phyloP scores from a whole-genome alignment of 37 sponge, comb jelly and placozoan species.

The Halichondria panicea region DNA sequence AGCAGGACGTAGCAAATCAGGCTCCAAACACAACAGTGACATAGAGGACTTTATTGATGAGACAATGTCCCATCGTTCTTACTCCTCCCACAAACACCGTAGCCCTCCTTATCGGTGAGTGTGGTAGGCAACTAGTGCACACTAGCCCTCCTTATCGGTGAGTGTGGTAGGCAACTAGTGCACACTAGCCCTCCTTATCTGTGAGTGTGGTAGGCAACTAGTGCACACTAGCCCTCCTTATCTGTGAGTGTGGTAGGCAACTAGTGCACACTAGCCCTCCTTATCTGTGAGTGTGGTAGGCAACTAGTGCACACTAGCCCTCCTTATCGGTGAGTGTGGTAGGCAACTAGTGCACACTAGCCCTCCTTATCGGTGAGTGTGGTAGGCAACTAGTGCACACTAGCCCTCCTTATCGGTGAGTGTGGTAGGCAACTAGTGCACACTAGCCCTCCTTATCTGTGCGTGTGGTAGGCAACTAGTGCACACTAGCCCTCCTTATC shows the following conservation, averaged over 20 bases:
- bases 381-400: no score
- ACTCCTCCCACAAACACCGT: not conserved
- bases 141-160: no score
- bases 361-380: slow-evolving; percentile 7
- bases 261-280: no score
- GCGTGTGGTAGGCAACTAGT: not conserved
- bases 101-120: not conserved
- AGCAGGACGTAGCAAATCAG: not conserved
- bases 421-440: not conserved
- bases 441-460: not conserved
- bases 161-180: not conserved
- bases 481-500: not conserved
- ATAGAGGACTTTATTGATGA: slow-evolving; percentile 22
- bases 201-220: not conserved
- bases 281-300: not conserved
- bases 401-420: no score
- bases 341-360: not conserved
- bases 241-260: slow-evolving; percentile 3
- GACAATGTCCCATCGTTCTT: slow-evolving; percentile 22
- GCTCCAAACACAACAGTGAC: slow-evolving; percentile 17
- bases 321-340: not conserved
- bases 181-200: not conserved
- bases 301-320: not conserved
- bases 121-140: not conserved
- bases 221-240: not conserved